Percentiles rank a stretch among this genome's conserved stretches.
phyloP scores from a whole-genome alignment of 2,888 invertebrate species.

The Andrena haemorrhoa region DNA sequence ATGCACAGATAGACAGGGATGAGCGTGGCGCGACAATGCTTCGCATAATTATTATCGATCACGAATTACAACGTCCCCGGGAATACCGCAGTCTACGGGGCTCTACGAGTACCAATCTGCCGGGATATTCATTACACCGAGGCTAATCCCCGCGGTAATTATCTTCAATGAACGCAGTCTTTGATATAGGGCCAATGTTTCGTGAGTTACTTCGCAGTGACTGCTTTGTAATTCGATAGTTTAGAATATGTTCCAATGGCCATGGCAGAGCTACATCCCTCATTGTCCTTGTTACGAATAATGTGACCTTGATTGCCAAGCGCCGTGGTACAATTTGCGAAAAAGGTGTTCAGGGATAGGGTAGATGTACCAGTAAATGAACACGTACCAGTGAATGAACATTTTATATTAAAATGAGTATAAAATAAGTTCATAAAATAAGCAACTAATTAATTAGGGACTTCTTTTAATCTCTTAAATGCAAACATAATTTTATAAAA shows the following conservation, averaged over 20 bases:
- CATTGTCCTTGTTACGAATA: no score
- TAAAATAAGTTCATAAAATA: no score
- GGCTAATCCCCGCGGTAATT: conserved; percentile 69
- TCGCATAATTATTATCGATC: conserved; percentile 74
- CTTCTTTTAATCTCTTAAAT: no score
- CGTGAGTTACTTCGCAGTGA: conserved; percentile 26
- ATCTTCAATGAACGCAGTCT: conserved; percentile 45
- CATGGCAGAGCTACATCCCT: no score
- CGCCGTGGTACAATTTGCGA: no score
- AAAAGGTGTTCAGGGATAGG: no score
- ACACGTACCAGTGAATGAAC: no score
- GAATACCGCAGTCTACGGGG: conserved; percentile 51
- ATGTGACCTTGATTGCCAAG: no score
- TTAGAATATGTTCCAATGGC: not conserved
- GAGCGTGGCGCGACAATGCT: conserved; percentile 52
- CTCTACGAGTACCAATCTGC: conserved; percentile 65
- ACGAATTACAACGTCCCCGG: conserved; percentile 66
- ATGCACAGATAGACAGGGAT: conserved; percentile 23
- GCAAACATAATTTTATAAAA: no score
- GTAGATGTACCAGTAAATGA: no score
- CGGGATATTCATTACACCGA: conserved; percentile 69
- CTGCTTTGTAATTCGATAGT: not conserved
- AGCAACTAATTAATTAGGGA: no score
- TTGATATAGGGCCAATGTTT: conserved; percentile 33
- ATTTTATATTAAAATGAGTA: no score